These are phyloP conservation scores for Onychomys torridus DNA, from an alignment of 2,797 vertebrate species.

Conservation along the genomic window DNA sequence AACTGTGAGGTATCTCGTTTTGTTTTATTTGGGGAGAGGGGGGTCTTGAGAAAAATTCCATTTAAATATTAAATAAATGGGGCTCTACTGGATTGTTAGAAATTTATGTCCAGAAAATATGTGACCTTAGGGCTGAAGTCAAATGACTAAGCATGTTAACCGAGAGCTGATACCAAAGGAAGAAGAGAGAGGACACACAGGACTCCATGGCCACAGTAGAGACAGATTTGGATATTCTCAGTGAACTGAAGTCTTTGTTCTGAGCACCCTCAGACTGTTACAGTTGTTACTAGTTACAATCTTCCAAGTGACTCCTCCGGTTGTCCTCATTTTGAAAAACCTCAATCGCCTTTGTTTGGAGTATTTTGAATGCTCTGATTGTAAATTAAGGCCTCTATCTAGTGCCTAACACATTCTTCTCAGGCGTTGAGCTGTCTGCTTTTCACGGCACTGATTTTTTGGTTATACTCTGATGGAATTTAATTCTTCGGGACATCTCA, in stretches of 20 bases:
- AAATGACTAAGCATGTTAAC: background rate
- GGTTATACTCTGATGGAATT: background rate
- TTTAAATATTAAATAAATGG: background rate
- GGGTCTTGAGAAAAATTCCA: background rate
- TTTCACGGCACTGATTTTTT: constrained; percentile 11
- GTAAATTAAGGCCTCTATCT: constrained; percentile 8
- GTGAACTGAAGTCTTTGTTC: constrained; percentile 35
- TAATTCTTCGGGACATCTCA: background rate
- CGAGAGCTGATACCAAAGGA: background rate
- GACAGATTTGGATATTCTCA: background rate
- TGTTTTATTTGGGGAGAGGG: constrained; percentile 52
- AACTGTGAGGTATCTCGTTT: constrained; percentile 92
- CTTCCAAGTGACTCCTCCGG: background rate
- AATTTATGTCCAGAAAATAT: background rate
- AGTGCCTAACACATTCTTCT: background rate
- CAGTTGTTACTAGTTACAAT: background rate
- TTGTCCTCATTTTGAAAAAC: constrained; percentile 54
- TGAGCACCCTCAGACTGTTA: background rate
- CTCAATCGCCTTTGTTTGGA: constrained; percentile 10
- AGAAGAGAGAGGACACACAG: background rate
- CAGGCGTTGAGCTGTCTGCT: background rate
- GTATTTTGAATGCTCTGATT: constrained; percentile 4
- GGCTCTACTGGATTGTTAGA: constrained; percentile 42
- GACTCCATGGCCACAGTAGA: background rate
- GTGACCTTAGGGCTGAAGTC: constrained; percentile 6